Conservation (phyloP, 2,888 invertebrate genomes). For the Aplocera efformata region DNA sequence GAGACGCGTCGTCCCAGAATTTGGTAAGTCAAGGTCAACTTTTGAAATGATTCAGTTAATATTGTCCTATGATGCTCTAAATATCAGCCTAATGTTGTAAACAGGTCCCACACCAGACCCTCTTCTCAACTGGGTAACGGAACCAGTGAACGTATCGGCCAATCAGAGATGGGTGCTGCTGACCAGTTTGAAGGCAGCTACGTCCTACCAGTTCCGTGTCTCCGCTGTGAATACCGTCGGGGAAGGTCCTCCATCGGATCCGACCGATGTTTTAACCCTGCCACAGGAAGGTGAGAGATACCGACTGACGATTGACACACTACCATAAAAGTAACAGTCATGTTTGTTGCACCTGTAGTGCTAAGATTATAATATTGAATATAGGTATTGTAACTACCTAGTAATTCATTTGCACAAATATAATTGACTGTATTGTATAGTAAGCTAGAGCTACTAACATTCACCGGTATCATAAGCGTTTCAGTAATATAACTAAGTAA, state of each 20-base stretch:
- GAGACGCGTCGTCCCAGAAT: constrained; percentile 91
- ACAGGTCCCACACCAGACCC: constrained; percentile 92
- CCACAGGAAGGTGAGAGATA: constrained; percentile 96
- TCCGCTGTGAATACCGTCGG: constrained; percentile 98
- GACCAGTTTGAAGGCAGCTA: constrained; percentile 94
- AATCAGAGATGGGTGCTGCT: constrained; percentile 89
- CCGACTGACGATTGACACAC: too few relatives aligned
- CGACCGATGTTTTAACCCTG: constrained; percentile 93
- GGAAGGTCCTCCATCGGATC: constrained; percentile 94
- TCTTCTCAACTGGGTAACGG: constrained; percentile 92
- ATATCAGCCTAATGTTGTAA: too few relatives aligned
- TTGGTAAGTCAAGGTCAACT: constrained; percentile 82
- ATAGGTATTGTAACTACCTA: constrained; percentile 7
- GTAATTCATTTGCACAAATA: constrained; percentile 14
- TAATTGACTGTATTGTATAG: constrained; percentile 11
- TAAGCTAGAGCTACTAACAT: constrained; percentile 19
- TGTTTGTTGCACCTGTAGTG: constrained; percentile 12
- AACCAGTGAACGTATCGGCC: constrained; percentile 91
- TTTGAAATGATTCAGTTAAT: too few relatives aligned
- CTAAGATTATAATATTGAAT: background rate
- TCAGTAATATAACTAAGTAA: constrained; percentile 37
- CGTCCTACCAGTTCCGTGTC: constrained; percentile 98
- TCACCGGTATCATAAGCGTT: constrained; percentile 24
- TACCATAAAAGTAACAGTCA: too few relatives aligned
- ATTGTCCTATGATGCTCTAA: too few relatives aligned